Evolutionary conservation across 2,113 vertebrate species (phyloP), one percentile per base, ranked within the genome.

Genomic region (Opisthocomus hoazin): DNA sequence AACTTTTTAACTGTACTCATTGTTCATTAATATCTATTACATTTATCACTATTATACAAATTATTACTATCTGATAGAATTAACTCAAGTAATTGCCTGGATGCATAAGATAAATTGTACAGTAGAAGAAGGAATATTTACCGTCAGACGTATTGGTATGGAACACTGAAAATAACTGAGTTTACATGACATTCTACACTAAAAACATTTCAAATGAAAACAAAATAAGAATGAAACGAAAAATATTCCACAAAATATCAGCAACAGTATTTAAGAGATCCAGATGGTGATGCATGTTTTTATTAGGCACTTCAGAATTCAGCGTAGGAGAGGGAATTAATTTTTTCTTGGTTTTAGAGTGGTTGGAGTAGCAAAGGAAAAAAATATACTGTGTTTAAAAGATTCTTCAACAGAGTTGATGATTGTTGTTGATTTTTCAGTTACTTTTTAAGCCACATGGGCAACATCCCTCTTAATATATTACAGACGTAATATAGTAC

Each of bases 301-400:
- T 56, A 37, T 29, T 57, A 51, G 5, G 9, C 24, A 43, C 2
- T 56, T 80, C 15, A 80, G 32, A 73, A 80, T 85, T 73, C 9
- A 76, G 0, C 7, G 1, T 26, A 46, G 8, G 34, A 77, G 88
- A 57, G 16, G 1, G 4, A 68, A 69, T 21, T 0, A 4, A 1
- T 54, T 43, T 56, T 78, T 89, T 56, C 16, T 37, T 39, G 5
- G 1, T 9, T 34, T 68, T 64, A 4, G 12, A 64, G 64, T 16
- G 13, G 6, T 21, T 76, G 19, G 11, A 77, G 3, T 20, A 74
- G 19, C 10, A 84, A 61, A 78, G 11, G 2, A 2, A 66, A 61
- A 68, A 57, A 46, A 53, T 29, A 64, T 23, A 13, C 1, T 50
- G 1, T 53, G 1, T 39, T 76, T 51, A 21, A 87, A 94, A 68